Conservation (phyloP, 2,797 vertebrate species). For the Melopsittacus undulatus region DNA sequence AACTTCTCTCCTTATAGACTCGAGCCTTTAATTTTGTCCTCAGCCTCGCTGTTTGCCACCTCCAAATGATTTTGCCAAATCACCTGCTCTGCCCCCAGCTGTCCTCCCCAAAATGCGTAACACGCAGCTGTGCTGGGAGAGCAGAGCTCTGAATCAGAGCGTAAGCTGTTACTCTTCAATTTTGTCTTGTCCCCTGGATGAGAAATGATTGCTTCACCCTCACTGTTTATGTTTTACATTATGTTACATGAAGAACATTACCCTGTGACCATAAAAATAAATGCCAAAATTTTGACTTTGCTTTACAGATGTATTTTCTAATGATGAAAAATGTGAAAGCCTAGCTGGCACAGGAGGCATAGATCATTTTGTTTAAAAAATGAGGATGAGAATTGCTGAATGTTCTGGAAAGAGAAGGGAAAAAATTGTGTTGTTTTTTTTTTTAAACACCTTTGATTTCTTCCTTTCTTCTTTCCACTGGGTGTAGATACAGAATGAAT, state of each 20-base stretch:
- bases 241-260: conserved; percentile 57
- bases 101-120: conserved; percentile 28
- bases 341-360: background rate
- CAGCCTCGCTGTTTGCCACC: background rate
- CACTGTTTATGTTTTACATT: conserved; percentile 31
- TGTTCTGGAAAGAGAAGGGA: conserved; percentile 40
- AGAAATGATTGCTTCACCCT: conserved; percentile 55
- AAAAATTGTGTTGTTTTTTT: background rate
- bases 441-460: conserved; percentile 39
- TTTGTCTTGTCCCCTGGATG: conserved; percentile 20
- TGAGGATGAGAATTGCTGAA: conserved; percentile 44
- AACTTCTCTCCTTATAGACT: conserved; percentile 65
- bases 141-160: background rate
- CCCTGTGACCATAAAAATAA: conserved; percentile 62
- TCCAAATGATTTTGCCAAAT: conserved; percentile 60
- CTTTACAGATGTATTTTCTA: conserved; percentile 72
- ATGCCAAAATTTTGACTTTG: conserved; percentile 62
- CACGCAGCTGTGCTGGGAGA: background rate
- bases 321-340: conserved; percentile 73
- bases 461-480: conserved; percentile 35
- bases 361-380: conserved; percentile 34
- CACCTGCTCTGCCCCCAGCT: conserved; percentile 31
- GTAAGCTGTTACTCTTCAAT: background rate
- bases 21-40: conserved; percentile 38
- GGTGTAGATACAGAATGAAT: conserved; percentile 44